Base-by-base conservation (phyloP, 2,797 vertebrate genomes). In the Amblyopsis hoosieri region DNA sequence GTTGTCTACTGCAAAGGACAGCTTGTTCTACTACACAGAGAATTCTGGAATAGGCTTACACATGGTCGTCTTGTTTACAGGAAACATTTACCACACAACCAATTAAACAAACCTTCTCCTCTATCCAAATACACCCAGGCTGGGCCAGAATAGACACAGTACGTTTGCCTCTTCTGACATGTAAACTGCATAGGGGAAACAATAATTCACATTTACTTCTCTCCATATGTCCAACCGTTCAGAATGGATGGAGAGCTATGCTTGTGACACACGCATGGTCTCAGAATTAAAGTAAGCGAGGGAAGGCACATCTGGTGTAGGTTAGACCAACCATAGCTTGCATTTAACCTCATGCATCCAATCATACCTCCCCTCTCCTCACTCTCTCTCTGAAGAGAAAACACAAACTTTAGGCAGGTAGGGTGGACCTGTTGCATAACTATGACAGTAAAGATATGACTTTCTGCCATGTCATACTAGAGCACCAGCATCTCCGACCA, bases 271-370 rank as follows among this genome's bases (percentile, higher is more conserved):
- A 33, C 3, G 31, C 31, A 4, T 33, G 31, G 4, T 33, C 31
- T 33, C 31, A 33, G 31, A 33, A 33, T 33, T 33, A 33, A 33
- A 33, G 31, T 33, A 4, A 33, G 31, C 0, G 31, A 33, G 6
- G 31, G 31, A 33, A 33, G 46, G 63, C 59, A 64, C 91, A 93
- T 93, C 90, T 93, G 91, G 85, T 87, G 76, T 58, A 67, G 14
- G 76, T 92, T 90, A 92, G 73, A 77, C 66, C 70, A 81, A 81
- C 80, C 89, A 87, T 84, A 82, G 64, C 74, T 53, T 66, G 74
- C 59, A 85, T 19, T 19, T 19, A 19, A 19, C 19, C 1, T 76
- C 66, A 61, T 78, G 71, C 76, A 80, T 90, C 90, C 85, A 85
- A 85, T 90, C 84, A 82, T 62, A 58, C 65, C 66, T 67, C 54